Evolutionary conservation across 2,113 vertebrate genomes (phyloP).

Genomic region (Phaethon lepturus): DNA sequence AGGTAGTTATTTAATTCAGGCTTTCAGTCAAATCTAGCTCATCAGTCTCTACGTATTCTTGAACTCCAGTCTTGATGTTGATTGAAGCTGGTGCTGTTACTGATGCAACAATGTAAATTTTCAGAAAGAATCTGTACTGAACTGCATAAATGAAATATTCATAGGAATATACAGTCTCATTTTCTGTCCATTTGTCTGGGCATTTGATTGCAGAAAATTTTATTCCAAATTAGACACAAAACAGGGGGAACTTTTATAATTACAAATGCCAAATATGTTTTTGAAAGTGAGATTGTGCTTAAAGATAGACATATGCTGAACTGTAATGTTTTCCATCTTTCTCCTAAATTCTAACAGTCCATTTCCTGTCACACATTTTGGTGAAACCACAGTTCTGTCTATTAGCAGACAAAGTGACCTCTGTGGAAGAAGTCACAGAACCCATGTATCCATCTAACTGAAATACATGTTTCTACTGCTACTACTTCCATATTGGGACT

Average conservation of each 20-base stretch:
- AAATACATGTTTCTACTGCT: neutral
- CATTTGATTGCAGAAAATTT: neutral
- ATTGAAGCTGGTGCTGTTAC: neutral
- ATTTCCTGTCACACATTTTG: neutral
- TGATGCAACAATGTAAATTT: neutral
- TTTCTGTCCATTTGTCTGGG: neutral
- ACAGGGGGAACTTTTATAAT: neutral
- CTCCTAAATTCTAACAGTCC: neutral
- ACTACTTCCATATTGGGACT: neutral
- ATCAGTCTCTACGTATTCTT: neutral
- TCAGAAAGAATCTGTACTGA: neutral
- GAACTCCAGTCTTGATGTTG: neutral
- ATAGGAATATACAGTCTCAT: neutral
- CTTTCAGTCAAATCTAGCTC: neutral
- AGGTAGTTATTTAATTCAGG: constrained; percentile 8
- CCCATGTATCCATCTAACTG: neutral
- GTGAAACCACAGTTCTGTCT: neutral
- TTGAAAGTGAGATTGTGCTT: neutral
- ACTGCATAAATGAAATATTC: neutral
- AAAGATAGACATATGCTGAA: neutral
- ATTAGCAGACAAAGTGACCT: neutral
- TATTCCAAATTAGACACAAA: neutral
- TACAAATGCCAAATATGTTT: neutral
- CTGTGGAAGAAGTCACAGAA: neutral
- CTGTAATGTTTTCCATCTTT: neutral